Conservation (phyloP, 1,140 invertebrate genomes). For the Aradophagus sp. region DNA sequence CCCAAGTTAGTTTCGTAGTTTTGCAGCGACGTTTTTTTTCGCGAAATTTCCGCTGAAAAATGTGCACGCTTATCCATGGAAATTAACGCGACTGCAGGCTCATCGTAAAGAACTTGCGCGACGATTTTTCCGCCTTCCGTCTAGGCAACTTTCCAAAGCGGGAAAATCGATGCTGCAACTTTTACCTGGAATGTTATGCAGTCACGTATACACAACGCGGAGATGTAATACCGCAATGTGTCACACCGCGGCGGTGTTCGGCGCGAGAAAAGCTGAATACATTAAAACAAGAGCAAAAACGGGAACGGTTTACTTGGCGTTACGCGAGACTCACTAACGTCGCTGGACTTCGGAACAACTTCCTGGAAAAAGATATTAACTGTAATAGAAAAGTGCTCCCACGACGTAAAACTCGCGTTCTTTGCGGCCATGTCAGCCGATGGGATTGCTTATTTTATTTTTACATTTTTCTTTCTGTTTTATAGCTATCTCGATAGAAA, state of each 20-base stretch:
- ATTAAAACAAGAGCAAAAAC: constrained; percentile 14
- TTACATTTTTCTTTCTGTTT: too few relatives aligned
- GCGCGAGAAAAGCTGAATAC: constrained; percentile 31
- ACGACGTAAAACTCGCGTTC: constrained; percentile 10
- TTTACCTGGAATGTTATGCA: constrained; percentile 11
- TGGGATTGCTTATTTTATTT: too few relatives aligned
- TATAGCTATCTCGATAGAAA: too few relatives aligned
- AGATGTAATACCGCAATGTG: constrained; percentile 16
- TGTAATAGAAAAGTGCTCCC: constrained; percentile 12
- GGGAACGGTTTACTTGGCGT: constrained; percentile 18
- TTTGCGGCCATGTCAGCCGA: too few relatives aligned
- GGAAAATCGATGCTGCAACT: constrained; percentile 10
- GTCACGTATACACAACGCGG: constrained; percentile 12
- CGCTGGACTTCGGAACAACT: constrained; percentile 13
- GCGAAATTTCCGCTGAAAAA: too few relatives aligned
- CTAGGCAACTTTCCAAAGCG: background rate
- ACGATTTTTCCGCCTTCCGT: background rate
- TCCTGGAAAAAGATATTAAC: constrained; percentile 26
- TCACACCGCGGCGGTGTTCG: constrained; percentile 11
- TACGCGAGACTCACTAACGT: constrained; percentile 6
- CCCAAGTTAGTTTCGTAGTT: too few relatives aligned
- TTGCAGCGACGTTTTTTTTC: too few relatives aligned
- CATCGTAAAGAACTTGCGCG: too few relatives aligned
- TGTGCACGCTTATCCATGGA: too few relatives aligned
- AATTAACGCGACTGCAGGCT: too few relatives aligned